Evolutionary conservation across 2,113 vertebrate species (phyloP), one percentile per base, ranked within the genome.

Genomic region (Syngnathus floridae): DNA sequence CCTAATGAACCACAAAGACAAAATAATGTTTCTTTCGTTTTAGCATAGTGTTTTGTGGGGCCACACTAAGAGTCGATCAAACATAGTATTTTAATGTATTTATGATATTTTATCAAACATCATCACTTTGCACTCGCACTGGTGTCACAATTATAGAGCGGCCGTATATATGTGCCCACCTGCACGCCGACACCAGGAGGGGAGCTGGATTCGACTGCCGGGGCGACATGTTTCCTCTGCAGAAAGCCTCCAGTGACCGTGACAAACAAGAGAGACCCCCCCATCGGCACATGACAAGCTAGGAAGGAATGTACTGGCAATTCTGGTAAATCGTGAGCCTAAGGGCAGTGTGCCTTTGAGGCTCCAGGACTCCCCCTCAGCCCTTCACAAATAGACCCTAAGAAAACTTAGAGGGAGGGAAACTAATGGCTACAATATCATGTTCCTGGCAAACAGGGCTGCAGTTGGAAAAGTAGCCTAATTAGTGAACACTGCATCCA

Each of bases 61-160:
- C 55, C 69, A 70, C 63, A 62, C 58, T 66, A 76, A 73, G 40
- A 75, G 69, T 67, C 52, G 19, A n/a, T 49, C 48, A 51, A n/a
- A 21, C 26, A 31, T 3, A 31, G 26, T 31, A 31, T 31, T 31
- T 31, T 31, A 31, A 31, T 41, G 51, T 86, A 78, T 86, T 84
- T 82, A 75, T 88, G 77, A 64, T 58, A 54, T 77, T 77, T 75
- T 62, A 71, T 67, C 67, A 76, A 61, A 16, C 45, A 63, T 60
- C 65, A 70, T 52, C 41, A 45, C 69, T 70, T 58, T 61, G 73
- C 59, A 62, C 77, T 83, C 77, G 78, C 73, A 74, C 63, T 1
- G 26, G 26, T 26, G 26, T 31, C 26, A 31, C 26, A 31, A 31
- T 71, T 54, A 54, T 54, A 13, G 52, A 13, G 19, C 4, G 49